phyloP scores from a whole-genome alignment of 2,113 vertebrate species.

The Rhynchopsitta pachyrhyncha region DNA sequence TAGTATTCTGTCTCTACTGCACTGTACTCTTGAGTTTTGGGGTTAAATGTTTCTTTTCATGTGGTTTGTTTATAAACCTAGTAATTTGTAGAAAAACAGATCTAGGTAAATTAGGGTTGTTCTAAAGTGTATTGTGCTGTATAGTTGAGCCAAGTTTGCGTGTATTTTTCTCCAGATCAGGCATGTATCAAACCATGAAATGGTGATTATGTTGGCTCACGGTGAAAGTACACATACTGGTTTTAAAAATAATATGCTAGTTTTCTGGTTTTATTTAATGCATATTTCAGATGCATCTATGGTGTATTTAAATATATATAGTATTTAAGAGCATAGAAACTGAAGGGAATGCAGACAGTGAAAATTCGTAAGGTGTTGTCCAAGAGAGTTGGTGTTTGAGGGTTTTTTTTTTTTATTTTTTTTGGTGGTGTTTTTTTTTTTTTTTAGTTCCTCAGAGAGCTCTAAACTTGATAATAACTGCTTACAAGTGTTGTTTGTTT shows the following conservation, averaged over 20 bases:
- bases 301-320: not conserved
- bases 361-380: not conserved
- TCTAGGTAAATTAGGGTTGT: not conserved
- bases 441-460: not conserved
- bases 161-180: not conserved
- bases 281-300: not conserved
- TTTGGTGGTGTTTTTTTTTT: not conserved
- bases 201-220: not conserved
- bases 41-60: not conserved
- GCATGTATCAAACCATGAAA: not conserved
- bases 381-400: not conserved
- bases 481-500: not conserved
- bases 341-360: not conserved
- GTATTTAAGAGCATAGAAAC: not conserved
- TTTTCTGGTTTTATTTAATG: not conserved
- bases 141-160: not conserved
- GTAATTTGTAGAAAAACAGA: not conserved
- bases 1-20: not conserved
- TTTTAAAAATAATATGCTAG: not conserved
- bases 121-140: not conserved
- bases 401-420: not conserved
- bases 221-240: not conserved
- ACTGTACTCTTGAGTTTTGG: not conserved
- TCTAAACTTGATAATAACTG: not conserved
- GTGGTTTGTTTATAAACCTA: not conserved